phyloP scores from a whole-genome alignment of 92 coral and sea anemone species.

The Siderastrea siderea region DNA sequence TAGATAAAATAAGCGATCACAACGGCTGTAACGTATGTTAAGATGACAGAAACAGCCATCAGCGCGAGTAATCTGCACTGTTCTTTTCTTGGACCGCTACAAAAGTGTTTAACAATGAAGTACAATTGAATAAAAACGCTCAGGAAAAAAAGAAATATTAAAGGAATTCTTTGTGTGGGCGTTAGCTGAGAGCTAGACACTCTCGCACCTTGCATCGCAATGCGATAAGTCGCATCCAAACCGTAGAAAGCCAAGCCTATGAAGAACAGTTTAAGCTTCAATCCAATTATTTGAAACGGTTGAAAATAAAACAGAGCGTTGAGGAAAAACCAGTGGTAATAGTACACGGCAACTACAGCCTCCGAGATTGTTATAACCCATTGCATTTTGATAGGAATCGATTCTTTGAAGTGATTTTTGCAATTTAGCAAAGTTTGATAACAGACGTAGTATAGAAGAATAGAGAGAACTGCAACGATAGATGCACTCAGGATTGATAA shows the following conservation, averaged over 20 bases:
- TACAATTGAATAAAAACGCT: neutral
- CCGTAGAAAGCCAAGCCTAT: conserved; percentile 3
- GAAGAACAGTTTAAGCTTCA: conserved; percentile 10
- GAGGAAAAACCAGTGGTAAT: neutral
- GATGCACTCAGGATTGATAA: neutral
- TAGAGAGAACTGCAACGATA: neutral
- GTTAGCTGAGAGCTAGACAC: neutral
- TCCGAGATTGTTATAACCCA: conserved; percentile 22
- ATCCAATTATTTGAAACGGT: conserved; percentile 6
- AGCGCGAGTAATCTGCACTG: neutral
- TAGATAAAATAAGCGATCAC: conserved; percentile 1
- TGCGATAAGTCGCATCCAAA: neutral
- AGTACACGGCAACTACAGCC: neutral
- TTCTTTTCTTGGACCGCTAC: neutral
- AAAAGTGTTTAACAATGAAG: conserved; percentile 1
- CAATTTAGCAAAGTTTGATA: conserved; percentile 22
- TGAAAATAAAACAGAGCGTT: conserved; percentile 5
- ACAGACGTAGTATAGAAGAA: neutral
- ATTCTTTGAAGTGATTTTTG: neutral
- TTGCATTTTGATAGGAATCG: conserved; percentile 3
- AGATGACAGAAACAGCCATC: neutral
- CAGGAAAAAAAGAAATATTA: neutral
- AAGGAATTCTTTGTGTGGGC: neutral
- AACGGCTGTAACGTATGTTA: neutral
- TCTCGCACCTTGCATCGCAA: neutral